Evolutionary conservation across 2,797 vertebrate genomes (phyloP).

Genomic region (Kryptopterus vitreolus): DNA sequence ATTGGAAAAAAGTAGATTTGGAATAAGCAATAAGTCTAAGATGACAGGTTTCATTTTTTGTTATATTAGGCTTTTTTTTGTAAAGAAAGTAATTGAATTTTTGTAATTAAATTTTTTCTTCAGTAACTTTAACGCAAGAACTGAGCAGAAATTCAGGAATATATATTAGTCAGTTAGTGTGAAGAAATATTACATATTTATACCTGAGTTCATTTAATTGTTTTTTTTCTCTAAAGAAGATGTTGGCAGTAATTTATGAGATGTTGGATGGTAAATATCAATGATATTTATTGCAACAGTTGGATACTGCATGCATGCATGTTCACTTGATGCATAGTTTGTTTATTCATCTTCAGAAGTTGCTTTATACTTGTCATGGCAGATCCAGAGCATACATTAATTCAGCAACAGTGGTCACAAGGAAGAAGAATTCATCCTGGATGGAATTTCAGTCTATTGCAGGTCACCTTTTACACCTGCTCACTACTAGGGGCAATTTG

Average conservation of each 20-base stretch:
- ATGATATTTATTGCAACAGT: background rate
- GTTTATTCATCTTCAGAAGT: background rate
- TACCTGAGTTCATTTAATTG: background rate
- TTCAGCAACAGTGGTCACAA: background rate
- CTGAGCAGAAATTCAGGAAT: background rate
- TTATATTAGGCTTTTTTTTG: background rate
- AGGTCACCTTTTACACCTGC: background rate
- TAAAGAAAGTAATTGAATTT: too few species aligned
- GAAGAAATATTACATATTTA: background rate
- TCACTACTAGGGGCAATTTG: background rate
- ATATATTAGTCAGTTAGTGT: background rate
- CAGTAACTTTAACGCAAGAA: background rate
- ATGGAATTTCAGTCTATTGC: background rate
- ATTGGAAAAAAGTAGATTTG: too few species aligned
- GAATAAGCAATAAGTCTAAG: background rate
- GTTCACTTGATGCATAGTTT: background rate
- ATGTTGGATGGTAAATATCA: background rate
- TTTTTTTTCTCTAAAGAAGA: background rate
- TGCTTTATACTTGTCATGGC: background rate
- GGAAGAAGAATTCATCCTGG: background rate
- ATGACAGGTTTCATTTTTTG: background rate
- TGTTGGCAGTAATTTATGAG: background rate
- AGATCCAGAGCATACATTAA: background rate
- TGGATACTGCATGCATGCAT: background rate
- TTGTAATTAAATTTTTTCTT: background rate